These are phyloP conservation scores for Pedetes capensis DNA, from an alignment of 2,113 vertebrate genomes.

Conservation along the genomic window DNA sequence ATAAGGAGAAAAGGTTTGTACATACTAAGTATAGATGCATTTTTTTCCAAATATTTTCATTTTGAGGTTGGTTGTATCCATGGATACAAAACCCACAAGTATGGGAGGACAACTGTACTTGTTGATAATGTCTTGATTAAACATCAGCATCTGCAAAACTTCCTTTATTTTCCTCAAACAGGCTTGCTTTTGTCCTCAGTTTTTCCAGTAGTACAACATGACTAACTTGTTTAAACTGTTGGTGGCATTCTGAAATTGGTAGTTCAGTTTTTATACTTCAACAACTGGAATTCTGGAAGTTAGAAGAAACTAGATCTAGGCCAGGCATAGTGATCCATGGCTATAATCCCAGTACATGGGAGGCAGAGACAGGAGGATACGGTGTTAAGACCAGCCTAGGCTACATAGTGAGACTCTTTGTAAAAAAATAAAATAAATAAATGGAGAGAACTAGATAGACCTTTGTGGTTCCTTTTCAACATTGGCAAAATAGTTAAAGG, in stretches of 20 bases:
- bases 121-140: slow-evolving; percentile 25
- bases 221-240: slow-evolving; percentile 13
- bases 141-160: background rate
- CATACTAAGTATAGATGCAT: too few species aligned
- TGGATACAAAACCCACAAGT: background rate
- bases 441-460: background rate
- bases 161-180: slow-evolving; percentile 27
- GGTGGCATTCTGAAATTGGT: background rate
- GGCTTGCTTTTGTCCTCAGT: slow-evolving; percentile 20
- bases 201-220: background rate
- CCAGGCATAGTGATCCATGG: too few species aligned
- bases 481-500: background rate
- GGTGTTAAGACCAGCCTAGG: too few species aligned
- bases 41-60: background rate
- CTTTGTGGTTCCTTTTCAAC: background rate
- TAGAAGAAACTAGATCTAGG: background rate
- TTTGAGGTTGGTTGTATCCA: background rate
- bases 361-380: too few species aligned
- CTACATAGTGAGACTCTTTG: too few species aligned
- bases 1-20: background rate
- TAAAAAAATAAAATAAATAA: too few species aligned
- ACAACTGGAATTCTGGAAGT: background rate
- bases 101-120: background rate
- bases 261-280: background rate
- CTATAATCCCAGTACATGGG: too few species aligned